Evolutionary conservation across 2,888 invertebrate species (phyloP), one percentile per base, ranked within the genome.

Genomic region (Pandemis cinnamomeana): DNA sequence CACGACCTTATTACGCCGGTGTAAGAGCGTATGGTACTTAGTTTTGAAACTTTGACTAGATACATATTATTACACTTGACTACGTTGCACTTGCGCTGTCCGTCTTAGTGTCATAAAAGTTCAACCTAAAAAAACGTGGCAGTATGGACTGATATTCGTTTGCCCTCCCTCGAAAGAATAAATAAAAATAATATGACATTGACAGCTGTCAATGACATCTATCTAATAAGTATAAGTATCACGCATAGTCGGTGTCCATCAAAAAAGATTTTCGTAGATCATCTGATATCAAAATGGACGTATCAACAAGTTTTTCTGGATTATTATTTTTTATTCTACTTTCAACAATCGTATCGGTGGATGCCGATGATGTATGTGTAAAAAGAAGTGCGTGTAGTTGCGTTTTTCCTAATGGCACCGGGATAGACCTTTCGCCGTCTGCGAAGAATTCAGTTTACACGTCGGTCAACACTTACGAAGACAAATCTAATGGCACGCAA

Each of bases 371-470:
- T 77, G 79, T 81, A 53, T 94, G 94, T 82, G 87, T 85, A 44
- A 81, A 84, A 74, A 90, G 84, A 79, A 87, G 87, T 62, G 83
- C 92, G 5, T 94, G 94, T 80, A 82, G 84, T 70, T 94, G 94
- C 82, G 89, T 86, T 78, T 94, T 91, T 84, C 78, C 91, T 7
- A 94, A 94, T 87, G 94, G 94, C 76, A 93, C 94, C 80, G 93
- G 93, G 80, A 88, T 94, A 78, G 94, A 94, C 84, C 84, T 94
- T 76, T 80, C 87, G 60, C 87, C 89, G 60, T 81, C 87, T 64
- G 81, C 81, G 76, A 86, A 86, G 75, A 75, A 83, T 72, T 80
- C 80, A 5, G 91, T 91, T 84, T 91, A 86, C 78, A 68, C 78
- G 62, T 85, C 89, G 64, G 8, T 48, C 81, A 87, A 79, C 84